Conservation (phyloP, 2,797 vertebrate genomes). For the Centroberyx gerrardi region DNA sequence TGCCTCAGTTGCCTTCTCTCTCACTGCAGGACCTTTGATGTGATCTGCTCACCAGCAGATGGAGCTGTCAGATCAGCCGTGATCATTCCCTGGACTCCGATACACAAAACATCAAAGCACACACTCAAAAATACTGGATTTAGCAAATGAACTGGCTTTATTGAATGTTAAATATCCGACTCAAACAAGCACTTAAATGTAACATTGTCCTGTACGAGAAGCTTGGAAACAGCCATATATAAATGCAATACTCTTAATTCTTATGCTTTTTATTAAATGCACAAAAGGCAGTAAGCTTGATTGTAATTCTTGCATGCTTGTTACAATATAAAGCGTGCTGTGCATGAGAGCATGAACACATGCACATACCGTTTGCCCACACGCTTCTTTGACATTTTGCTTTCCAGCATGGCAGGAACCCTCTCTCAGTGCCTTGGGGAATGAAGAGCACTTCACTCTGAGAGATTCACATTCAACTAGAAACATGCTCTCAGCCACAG, state of each 20-base stretch:
- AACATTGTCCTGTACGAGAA: conserved; percentile 55
- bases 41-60: conserved; percentile 61
- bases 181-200: conserved; percentile 66
- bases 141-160: conserved; percentile 82
- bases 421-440: conserved; percentile 25
- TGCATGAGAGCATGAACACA: conserved; percentile 57
- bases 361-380: conserved; percentile 3
- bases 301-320: conserved; percentile 77
- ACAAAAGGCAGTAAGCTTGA: conserved; percentile 73
- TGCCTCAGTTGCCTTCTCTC: not conserved
- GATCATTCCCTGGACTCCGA: not conserved
- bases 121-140: conserved; percentile 41
- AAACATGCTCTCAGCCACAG: conserved; percentile 65
- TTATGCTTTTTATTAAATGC: conserved; percentile 53
- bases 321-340: conserved; percentile 69
- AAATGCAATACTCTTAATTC: conserved; percentile 59
- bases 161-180: conserved; percentile 78
- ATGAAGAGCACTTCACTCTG: not conserved
- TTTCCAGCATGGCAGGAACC: conserved; percentile 21
- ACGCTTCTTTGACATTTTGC: conserved; percentile 40
- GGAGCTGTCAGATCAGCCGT: conserved; percentile 35
- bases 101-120: conserved; percentile 35
- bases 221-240: conserved; percentile 61
- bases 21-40: not conserved
- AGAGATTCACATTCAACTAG: conserved; percentile 28